These are phyloP conservation scores for Diplosoma virens DNA, from an alignment of 23 tunicate genomes.

Conservation along the genomic window DNA sequence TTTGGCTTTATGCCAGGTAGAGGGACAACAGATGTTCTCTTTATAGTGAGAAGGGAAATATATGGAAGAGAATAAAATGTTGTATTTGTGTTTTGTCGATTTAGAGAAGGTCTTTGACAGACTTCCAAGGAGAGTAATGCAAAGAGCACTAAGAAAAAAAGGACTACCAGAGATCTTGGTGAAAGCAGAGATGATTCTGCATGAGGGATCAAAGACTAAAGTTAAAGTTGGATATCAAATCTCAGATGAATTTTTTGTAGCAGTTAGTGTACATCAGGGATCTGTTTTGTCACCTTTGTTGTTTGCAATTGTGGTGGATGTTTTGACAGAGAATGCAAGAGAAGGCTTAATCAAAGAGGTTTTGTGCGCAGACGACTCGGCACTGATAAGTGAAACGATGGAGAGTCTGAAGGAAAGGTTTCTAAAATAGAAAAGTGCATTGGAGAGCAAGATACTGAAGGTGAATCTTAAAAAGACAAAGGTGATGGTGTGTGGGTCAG, in stretches of 20 bases:
- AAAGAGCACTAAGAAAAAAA: conserved; percentile 9
- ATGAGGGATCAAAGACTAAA: neutral
- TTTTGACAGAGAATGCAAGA: neutral
- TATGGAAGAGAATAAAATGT: neutral
- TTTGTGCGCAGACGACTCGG: too few species aligned
- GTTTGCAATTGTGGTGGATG: conserved; percentile 11
- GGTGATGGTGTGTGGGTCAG: too few species aligned
- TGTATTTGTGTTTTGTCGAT: conserved; percentile 26
- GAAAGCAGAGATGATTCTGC: neutral
- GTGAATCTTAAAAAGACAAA: too few species aligned
- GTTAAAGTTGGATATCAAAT: conserved; percentile 2
- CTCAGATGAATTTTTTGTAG: conserved; percentile 6
- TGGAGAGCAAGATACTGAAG: neutral
- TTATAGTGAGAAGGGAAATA: neutral
- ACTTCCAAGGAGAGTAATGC: conserved; percentile 4
- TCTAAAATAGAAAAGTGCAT: neutral
- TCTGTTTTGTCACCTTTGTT: conserved; percentile 12
- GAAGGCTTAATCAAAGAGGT: too few species aligned
- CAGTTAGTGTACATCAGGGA: too few species aligned
- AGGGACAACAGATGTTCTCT: neutral
- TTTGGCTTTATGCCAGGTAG: conserved; percentile 22
- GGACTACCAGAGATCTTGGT: conserved; percentile 3
- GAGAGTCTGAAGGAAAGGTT: neutral
- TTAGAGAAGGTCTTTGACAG: conserved; percentile 15
- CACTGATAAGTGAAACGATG: neutral